phyloP scores from a whole-genome alignment of 2,888 invertebrate genomes.

The Zeuzera pyrina region DNA sequence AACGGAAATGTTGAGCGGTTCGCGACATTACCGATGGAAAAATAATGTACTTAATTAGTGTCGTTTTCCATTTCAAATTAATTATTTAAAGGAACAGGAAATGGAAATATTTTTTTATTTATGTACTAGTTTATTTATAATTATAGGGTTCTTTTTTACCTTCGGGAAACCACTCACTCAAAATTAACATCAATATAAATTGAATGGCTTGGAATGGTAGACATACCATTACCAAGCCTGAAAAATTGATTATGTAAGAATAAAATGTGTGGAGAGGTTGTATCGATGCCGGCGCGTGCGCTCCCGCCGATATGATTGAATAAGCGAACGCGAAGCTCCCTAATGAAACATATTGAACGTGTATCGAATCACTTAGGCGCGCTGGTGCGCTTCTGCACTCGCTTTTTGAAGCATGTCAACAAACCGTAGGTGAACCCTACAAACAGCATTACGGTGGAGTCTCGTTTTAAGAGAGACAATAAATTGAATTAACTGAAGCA shows the following conservation, averaged over 20 bases:
- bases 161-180: no score
- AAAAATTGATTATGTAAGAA: conserved; percentile 58
- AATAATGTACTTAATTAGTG: conserved; percentile 27
- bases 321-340: conserved; percentile 58
- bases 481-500: conserved; percentile 63
- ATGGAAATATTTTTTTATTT: no score
- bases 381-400: conserved; percentile 59
- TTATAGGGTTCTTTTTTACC: no score
- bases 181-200: no score
- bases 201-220: no score
- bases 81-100: neutral
- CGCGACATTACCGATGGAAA: conserved; percentile 35
- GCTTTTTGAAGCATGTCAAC: conserved; percentile 55
- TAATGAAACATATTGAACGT: conserved; percentile 73
- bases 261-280: conserved; percentile 41
- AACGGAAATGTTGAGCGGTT: conserved; percentile 33
- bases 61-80: neutral
- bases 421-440: conserved; percentile 61
- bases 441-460: conserved; percentile 62
- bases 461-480: conserved; percentile 66
- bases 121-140: no score
- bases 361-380: conserved; percentile 70
- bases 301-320: conserved; percentile 61
- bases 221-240: conserved; percentile 45
- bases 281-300: conserved; percentile 38